Evolutionary conservation across 1,140 invertebrate genomes (phyloP).

Genomic region (Drosophila suzukii): DNA sequence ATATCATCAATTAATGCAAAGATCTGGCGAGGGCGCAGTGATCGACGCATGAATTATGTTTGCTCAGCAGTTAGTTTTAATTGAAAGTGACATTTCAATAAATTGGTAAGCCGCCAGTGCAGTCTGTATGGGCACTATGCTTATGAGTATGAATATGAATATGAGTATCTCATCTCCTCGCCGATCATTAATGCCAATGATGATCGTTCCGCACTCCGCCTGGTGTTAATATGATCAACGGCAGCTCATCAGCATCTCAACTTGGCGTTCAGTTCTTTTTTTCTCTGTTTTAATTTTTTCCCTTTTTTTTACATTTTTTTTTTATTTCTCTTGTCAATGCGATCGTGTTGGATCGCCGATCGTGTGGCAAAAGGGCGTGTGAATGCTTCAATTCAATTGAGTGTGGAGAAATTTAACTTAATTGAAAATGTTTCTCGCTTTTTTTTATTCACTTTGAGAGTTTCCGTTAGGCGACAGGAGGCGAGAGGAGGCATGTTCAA

Average conservation of each 20-base stretch:
- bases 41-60: constrained; percentile 78
- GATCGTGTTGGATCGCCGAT: constrained; percentile 42
- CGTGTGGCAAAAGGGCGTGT: constrained; percentile 80
- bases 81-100: constrained; percentile 83
- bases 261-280: constrained; percentile 12
- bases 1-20: constrained; percentile 79
- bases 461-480: constrained; percentile 46
- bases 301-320: neutral
- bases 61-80: constrained; percentile 79
- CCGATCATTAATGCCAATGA: constrained; percentile 64
- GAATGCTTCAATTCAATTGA: constrained; percentile 64
- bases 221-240: constrained; percentile 78
- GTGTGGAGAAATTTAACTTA: constrained; percentile 63
- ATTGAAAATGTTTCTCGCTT: constrained; percentile 66
- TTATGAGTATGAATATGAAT: constrained; percentile 16
- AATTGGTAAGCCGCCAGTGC: constrained; percentile 64
- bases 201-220: constrained; percentile 44
- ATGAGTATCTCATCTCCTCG: constrained; percentile 32
- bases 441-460: constrained; percentile 45
- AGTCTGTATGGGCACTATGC: neutral
- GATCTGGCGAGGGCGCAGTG: constrained; percentile 27
- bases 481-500: neutral
- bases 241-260: constrained; percentile 77
- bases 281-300: constrained; percentile 9
- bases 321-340: constrained; percentile 14